Evolutionary conservation across 2,113 vertebrate genomes (phyloP), one percentile per base, ranked within the genome.

Genomic region (Tachuris rubrigastra): DNA sequence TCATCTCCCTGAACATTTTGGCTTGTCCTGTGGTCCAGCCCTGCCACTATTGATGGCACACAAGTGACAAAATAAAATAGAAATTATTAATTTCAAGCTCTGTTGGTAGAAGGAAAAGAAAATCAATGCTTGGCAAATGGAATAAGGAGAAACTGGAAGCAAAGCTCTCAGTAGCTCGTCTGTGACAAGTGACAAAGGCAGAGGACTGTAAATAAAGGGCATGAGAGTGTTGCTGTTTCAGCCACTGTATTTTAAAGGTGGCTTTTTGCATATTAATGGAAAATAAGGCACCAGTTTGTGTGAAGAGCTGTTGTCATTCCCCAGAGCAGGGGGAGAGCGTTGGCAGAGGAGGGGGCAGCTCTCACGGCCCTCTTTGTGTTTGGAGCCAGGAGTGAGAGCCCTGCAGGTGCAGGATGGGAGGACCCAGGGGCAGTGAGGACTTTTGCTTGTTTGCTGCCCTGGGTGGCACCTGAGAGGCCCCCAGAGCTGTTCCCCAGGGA

Each of bases 1-100:
- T 30, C 71, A 73, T 31, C 80, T 81, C 72, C 47, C 60, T 24
- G 56, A 63, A 31, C 1, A 1, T 60, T 91, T 76, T 67, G 58
- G 52, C 90, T 49, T 44, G 21, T 77, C 25, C 53, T 2, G 0
- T 46, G 68, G 66, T 59, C 87, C 85, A 33, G 47, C 42, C 72
- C 42, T 69, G 82, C 50, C 50, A 13, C 31, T 37, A 84, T 37
- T 0, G 7, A 88, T 68, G 72, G 56, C 35, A 87, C 50, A 37
- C 31, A 76, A 92, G 56, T 47, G 79, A 93, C 75, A 96, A 71
- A 94, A 80, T 71, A 65, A 88, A 80, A 74, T 28, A 94, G 90
- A 86, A 93, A 94, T 95, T 67, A 93, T 88, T 92, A 86, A 96
- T 97, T 96, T 96, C 95, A 96, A 89, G 93, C 88, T 97, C 90